These are phyloP conservation scores for Sitodiplosis mosellana DNA, from an alignment of 1,140 invertebrate genomes.

Conservation along the genomic window DNA sequence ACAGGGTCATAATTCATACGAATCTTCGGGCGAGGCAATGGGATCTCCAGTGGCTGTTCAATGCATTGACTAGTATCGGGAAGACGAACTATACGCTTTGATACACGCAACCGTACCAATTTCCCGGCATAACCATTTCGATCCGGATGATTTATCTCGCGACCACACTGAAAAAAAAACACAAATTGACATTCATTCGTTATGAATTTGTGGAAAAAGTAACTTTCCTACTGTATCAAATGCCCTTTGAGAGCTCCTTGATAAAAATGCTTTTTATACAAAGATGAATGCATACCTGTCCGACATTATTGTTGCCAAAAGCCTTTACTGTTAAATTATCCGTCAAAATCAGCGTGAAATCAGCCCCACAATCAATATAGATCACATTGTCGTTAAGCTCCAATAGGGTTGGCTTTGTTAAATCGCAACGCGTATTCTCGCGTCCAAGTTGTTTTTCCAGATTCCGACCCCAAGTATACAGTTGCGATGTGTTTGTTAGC, in stretches of 20 bases:
- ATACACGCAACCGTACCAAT: slow-evolving; percentile 19
- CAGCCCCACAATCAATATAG: slow-evolving; percentile 34
- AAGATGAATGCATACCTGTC: slow-evolving; percentile 24
- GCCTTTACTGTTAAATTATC: slow-evolving; percentile 32
- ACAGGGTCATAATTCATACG: slow-evolving; percentile 17
- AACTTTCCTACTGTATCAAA: slow-evolving; percentile 1
- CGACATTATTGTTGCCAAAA: slow-evolving; percentile 41
- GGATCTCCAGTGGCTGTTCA: slow-evolving; percentile 19
- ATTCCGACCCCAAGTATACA: slow-evolving; percentile 48
- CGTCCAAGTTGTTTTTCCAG: slow-evolving; percentile 45
- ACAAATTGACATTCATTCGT: no score
- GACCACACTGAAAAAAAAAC: slow-evolving; percentile 16
- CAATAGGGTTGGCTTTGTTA: slow-evolving; percentile 21
- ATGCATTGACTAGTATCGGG: slow-evolving; percentile 18
- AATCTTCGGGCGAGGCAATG: slow-evolving; percentile 20
- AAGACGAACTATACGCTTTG: slow-evolving; percentile 21
- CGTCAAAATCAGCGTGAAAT: slow-evolving; percentile 39
- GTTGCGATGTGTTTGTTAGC: slow-evolving; percentile 34
- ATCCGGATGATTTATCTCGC: slow-evolving; percentile 16
- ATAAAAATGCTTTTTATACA: background rate
- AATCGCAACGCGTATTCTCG: slow-evolving; percentile 29
- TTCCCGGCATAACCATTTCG: slow-evolving; percentile 17
- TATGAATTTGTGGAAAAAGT: background rate
- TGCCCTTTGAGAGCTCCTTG: background rate
- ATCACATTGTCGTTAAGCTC: slow-evolving; percentile 22